phyloP scores from a whole-genome alignment of 30 jellyfish, hydroid and myxozoan species.

The Turritopsis rubra region DNA sequence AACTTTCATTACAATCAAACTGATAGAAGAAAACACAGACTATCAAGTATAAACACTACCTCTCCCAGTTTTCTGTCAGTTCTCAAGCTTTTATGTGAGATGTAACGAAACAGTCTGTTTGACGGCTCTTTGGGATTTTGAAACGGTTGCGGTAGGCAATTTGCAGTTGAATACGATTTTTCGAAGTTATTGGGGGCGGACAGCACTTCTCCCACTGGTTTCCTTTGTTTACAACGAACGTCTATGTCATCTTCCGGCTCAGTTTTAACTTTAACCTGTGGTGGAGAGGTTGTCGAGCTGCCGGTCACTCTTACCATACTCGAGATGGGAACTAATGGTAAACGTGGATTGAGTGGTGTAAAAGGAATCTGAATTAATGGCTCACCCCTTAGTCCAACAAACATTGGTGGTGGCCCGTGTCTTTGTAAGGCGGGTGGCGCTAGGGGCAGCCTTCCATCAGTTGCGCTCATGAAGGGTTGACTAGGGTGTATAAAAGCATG shows the following conservation, averaged over 20 bases:
- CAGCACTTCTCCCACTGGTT: too few species aligned
- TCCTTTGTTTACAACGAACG: too few species aligned
- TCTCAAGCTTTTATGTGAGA: conserved; percentile 4
- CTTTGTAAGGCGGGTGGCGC: neutral
- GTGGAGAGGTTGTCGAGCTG: neutral
- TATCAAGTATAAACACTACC: neutral
- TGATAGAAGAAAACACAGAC: neutral
- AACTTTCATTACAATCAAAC: neutral
- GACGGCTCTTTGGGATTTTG: conserved; percentile 3
- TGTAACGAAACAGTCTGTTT: conserved; percentile 21
- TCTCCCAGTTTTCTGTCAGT: conserved; percentile 18
- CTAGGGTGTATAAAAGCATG: neutral
- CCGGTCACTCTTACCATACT: neutral
- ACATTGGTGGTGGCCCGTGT: neutral
- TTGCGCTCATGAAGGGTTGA: neutral
- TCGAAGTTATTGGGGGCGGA: too few species aligned
- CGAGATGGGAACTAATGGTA: neutral
- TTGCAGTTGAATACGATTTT: neutral
- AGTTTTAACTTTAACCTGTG: neutral
- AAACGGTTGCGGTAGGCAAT: neutral
- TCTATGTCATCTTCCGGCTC: neutral
- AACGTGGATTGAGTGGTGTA: neutral
- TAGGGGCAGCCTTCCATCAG: neutral
- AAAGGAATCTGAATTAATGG: neutral
- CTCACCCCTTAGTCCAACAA: neutral